Percentiles rank a stretch among this genome's conserved stretches.
These are phyloP conservation scores for Sceloporus undulatus DNA, from an alignment of 2,113 vertebrate genomes.

Conservation along the genomic window DNA sequence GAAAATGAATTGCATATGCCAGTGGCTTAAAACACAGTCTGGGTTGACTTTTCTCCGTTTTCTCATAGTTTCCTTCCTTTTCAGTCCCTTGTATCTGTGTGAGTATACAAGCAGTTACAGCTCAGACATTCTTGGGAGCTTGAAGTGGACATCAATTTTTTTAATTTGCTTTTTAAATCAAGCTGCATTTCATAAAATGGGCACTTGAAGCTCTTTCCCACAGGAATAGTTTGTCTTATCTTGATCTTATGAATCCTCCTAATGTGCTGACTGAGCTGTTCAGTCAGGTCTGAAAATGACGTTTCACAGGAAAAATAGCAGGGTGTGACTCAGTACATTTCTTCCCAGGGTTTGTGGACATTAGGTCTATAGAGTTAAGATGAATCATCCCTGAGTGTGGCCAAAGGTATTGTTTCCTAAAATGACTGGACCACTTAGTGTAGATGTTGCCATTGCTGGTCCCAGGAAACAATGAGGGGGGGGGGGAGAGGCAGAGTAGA, in stretches of 20 bases:
- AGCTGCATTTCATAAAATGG: conserved; percentile 39
- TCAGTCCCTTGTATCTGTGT: conserved; percentile 64
- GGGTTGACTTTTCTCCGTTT: conserved; percentile 78
- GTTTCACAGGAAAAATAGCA: background rate
- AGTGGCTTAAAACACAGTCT: conserved; percentile 73
- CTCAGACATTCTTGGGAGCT: fast-evolving
- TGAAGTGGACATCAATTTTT: conserved; percentile 30
- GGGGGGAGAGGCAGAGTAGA: background rate
- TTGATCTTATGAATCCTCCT: background rate
- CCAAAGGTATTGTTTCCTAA: conserved; percentile 1
- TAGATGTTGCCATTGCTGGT: conserved; percentile 14
- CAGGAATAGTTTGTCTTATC: background rate
- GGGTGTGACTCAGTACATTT: background rate
- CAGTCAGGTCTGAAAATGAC: fast-evolving
- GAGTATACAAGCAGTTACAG: conserved; percentile 47
- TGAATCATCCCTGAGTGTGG: conserved; percentile 35
- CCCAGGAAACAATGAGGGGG: background rate
- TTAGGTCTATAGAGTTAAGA: conserved; percentile 29
- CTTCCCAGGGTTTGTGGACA: conserved; percentile 15
- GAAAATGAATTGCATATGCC: conserved; percentile 85
- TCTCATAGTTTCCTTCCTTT: conserved; percentile 77
- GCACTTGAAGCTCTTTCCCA: background rate
- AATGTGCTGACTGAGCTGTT: background rate
- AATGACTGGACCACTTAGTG: conserved; percentile 5
- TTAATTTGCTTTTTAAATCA: conserved; percentile 1